phyloP scores from a whole-genome alignment of 2,888 invertebrate genomes.

The Nephrotoma appendiculata region DNA sequence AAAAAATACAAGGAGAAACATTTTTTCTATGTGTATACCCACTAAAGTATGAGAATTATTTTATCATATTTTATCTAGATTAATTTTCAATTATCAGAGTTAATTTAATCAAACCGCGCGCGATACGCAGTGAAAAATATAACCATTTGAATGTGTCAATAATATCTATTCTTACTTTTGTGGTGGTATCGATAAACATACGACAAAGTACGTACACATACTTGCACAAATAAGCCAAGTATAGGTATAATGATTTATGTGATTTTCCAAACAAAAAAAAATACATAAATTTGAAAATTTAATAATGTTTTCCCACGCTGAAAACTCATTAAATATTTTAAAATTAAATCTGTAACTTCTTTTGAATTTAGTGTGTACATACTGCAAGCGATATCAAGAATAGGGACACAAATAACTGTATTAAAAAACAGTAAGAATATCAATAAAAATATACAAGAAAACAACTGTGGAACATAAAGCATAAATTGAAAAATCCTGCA shows the following conservation, averaged over 20 bases:
- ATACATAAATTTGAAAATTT: not conserved
- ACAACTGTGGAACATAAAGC: not conserved
- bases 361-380: not conserved
- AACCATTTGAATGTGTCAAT: not conserved
- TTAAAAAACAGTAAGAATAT: not conserved
- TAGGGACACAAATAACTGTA: not conserved
- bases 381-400: not conserved
- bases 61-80: not conserved
- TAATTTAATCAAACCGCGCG: not conserved
- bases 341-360: not conserved
- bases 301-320: not conserved
- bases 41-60: not conserved
- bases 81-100: not conserved
- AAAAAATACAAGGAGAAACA: not conserved
- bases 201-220: too few species aligned
- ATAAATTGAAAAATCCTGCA: not conserved
- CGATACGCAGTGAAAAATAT: not conserved
- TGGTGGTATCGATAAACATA: not conserved
- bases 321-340: not conserved
- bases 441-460: not conserved
- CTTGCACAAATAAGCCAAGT: too few species aligned
- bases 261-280: not conserved
- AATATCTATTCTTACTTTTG: not conserved
- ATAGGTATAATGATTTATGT: not conserved
- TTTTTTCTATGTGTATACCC: not conserved